Evolutionary conservation across 2,797 vertebrate species (phyloP), one percentile per base, ranked within the genome.

Genomic region (Pampus argenteus): DNA sequence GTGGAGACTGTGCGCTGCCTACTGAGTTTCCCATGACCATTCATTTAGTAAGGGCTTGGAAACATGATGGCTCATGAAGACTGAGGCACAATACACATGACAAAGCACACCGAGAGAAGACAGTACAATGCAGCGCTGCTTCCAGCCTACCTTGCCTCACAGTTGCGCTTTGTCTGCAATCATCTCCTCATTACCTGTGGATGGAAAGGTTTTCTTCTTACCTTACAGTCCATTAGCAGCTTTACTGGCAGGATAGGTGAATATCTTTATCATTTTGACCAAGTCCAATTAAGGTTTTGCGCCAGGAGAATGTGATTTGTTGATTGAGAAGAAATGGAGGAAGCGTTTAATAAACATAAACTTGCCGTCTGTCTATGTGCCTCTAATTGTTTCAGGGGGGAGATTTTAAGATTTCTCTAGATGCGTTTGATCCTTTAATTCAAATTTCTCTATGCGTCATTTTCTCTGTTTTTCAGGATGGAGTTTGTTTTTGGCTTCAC

Each of bases 11-110:
- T 23, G 49, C 2, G 31, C 66, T 71, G 79, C 90, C 86, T 58
- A 88, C 88, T 75, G 90, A 66, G 89, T 90, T 93, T 93, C 92
- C 92, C 91, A 93, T 90, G 91, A 91, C 88, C 89, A 14, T 79
- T 83, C 63, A 82, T 78, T 89, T 88, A 80, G 55, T 56, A 58
- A 67, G 15, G 49, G 80, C 74, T 87, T 74, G 71, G 65, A 79
- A 76, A 78, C 74, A 84, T 64, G 82, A 81, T 31, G 84, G 79
- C 34, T 78, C 45, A 40, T 70, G 63, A 86, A 81, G 78, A 83
- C 69, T 23, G 14, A 14, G 29, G 64, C 60, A 87, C 76, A 89
- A 91, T 85, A 20, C 78, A 67, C 23, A 76, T 52, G 66, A 86
- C 78, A 88, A 79, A 76, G 70, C 74, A 34, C 38, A 47, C 20